phyloP scores from a whole-genome alignment of 2,888 invertebrate genomes.

The Xanthia icteritia region DNA sequence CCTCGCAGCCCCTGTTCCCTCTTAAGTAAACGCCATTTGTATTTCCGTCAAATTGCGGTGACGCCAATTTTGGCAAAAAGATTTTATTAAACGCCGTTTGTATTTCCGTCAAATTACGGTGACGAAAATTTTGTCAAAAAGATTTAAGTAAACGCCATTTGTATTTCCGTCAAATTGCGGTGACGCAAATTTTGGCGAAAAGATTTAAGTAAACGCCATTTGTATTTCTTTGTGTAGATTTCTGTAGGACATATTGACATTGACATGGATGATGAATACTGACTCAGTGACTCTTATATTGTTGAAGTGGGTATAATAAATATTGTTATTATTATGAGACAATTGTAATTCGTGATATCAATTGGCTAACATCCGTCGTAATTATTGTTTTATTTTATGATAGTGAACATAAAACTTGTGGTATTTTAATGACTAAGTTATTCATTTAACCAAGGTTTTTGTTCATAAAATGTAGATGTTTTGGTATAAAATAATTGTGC shows the following conservation, averaged over 20 bases:
- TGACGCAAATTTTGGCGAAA: background rate
- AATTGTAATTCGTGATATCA: slow-evolving; percentile 43
- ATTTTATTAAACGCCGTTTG: too few species aligned
- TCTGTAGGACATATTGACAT: slow-evolving; percentile 8
- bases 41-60: too few species aligned
- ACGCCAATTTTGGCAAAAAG: too few species aligned
- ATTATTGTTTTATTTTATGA: slow-evolving; percentile 30
- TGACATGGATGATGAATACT: slow-evolving; percentile 7
- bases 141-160: too few species aligned
- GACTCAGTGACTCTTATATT: background rate
- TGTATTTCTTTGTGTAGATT: background rate
- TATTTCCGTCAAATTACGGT: background rate
- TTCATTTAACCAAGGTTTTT: background rate
- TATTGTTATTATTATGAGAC: slow-evolving; percentile 18
- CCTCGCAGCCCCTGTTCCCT: too few species aligned
- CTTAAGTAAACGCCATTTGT: too few species aligned
- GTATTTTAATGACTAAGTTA: slow-evolving; percentile 8
- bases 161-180: background rate
- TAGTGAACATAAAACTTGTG: slow-evolving; percentile 14
- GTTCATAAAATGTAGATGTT: background rate
- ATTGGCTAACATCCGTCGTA: slow-evolving; percentile 43
- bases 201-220: background rate
- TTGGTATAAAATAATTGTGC: background rate
- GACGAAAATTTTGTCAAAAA: background rate
- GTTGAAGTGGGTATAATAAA: slow-evolving; percentile 13